phyloP scores from a whole-genome alignment of 2,797 vertebrate genomes.

The Psittacula echo region DNA sequence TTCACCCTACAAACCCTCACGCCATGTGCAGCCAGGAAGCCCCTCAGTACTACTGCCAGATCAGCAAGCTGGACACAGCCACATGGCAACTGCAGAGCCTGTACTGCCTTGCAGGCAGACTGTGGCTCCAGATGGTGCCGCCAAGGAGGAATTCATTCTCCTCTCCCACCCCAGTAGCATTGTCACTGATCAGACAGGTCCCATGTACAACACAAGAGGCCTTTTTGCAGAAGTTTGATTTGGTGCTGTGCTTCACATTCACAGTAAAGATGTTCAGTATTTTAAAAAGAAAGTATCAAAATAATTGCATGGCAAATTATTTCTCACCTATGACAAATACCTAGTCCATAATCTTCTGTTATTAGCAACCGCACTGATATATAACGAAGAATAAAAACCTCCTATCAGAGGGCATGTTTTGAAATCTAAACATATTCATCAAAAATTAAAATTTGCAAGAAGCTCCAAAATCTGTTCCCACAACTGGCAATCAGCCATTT shows the following conservation, averaged over 20 bases:
- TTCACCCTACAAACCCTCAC: accelerated
- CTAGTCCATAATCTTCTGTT: neutral
- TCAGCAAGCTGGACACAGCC: neutral
- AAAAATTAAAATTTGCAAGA: constrained; percentile 32
- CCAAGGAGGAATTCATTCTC: neutral
- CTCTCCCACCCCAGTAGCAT: accelerated
- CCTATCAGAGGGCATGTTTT: neutral
- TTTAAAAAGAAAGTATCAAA: neutral
- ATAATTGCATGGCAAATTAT: neutral
- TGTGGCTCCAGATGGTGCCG: neutral
- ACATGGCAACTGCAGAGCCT: accelerated
- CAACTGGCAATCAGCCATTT: neutral
- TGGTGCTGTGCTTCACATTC: neutral
- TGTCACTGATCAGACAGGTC: accelerated
- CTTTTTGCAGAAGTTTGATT: neutral
- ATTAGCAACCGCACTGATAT: neutral
- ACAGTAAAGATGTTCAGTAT: neutral
- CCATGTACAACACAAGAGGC: accelerated
- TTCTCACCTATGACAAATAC: neutral
- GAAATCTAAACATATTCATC: neutral
- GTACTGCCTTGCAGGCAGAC: accelerated
- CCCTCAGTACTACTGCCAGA: neutral
- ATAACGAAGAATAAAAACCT: neutral
- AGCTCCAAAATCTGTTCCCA: neutral
- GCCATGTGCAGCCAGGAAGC: accelerated